A percentile compares a stretch with the other conserved stretches of the same genome.
Conservation (phyloP, 2,888 invertebrate genomes). For the Cheilosia vulpina region DNA sequence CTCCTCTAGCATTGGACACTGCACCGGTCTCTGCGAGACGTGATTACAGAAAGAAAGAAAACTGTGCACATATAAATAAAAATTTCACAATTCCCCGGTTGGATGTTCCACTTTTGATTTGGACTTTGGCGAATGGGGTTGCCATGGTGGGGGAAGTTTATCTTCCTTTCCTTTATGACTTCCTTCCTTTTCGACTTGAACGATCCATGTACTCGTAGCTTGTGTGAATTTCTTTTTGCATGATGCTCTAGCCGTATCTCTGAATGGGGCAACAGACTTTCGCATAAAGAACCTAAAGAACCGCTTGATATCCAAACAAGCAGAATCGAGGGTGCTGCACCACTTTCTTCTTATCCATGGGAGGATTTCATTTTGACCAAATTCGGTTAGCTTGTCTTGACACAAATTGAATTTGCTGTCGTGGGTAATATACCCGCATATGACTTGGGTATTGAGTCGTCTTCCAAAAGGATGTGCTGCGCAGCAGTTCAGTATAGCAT, state of each 20-base stretch:
- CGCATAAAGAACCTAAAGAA: background rate
- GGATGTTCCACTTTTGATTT: constrained; percentile 54
- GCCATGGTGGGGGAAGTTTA: background rate
- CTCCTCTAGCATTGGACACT: background rate
- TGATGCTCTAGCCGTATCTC: background rate
- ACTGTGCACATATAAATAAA: constrained; percentile 35
- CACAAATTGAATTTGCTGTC: constrained; percentile 3
- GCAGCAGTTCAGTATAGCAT: no score
- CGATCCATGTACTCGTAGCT: background rate
- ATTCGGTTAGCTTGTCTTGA: constrained; percentile 7
- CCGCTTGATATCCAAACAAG: constrained; percentile 33
- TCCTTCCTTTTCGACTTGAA: background rate
- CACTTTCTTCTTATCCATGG: constrained; percentile 11
- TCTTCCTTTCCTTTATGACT: background rate
- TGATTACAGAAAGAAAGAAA: constrained; percentile 17
- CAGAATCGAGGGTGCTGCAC: constrained; percentile 17
- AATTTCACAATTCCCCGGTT: constrained; percentile 51
- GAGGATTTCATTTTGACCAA: constrained; percentile 34
- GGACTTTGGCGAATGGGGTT: background rate
- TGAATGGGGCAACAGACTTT: constrained; percentile 9
- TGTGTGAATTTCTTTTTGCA: background rate
- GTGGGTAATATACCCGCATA: background rate
- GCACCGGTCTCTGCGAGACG: background rate
- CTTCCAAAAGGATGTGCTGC: no score
- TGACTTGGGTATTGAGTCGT: no score